phyloP scores from a whole-genome alignment of 2,797 vertebrate species.

The Aphelocoma californica region DNA sequence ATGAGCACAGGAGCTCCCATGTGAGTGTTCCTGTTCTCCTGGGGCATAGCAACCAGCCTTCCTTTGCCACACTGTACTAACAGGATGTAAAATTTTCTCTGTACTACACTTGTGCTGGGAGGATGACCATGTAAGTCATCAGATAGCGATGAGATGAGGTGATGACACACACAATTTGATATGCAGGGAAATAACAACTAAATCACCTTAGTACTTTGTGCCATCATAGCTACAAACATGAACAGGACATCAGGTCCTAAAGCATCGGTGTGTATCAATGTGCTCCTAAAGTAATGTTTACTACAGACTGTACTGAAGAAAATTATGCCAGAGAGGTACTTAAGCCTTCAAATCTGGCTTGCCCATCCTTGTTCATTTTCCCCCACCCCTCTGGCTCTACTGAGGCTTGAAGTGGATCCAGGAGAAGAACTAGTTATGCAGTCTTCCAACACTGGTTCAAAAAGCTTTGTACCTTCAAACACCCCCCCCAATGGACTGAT shows the following conservation, averaged over 20 bases:
- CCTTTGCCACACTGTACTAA: background rate
- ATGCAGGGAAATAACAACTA: background rate
- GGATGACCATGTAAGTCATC: background rate
- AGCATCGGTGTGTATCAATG: background rate
- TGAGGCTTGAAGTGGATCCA: background rate
- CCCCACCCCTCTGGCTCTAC: background rate
- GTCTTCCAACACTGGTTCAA: background rate
- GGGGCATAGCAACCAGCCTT: background rate
- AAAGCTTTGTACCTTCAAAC: background rate
- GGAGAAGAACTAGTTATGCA: background rate
- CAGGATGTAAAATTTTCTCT: background rate
- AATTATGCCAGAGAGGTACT: background rate
- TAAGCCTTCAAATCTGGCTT: background rate
- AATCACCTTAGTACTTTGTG: background rate
- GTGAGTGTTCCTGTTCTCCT: background rate
- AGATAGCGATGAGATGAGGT: background rate
- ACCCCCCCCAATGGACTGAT: rapidly evolving
- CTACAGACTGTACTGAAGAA: background rate
- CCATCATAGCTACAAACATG: background rate
- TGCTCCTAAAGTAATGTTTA: background rate
- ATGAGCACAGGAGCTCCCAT: background rate
- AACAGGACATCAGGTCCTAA: background rate
- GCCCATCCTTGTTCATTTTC: background rate
- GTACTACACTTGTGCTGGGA: background rate
- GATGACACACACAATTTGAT: background rate